Evolutionary conservation across 2,888 invertebrate species (phyloP).

Genomic region (Cremastobaeus sp.): DNA sequence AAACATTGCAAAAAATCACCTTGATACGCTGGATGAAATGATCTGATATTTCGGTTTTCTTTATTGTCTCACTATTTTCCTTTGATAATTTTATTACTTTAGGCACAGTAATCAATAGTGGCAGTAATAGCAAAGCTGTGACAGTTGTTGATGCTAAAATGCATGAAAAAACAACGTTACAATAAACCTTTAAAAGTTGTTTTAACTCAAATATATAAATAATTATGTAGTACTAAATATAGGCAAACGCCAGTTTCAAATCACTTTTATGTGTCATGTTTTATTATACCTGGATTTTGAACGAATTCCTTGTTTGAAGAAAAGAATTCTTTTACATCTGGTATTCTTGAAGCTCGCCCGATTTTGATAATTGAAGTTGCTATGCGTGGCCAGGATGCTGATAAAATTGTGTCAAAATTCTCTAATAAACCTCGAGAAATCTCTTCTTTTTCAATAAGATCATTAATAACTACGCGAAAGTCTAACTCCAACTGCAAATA

Average conservation of each 20-base stretch:
- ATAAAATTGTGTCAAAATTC: background rate
- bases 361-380: constrained; percentile 1
- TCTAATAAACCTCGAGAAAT: background rate
- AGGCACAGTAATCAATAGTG: constrained; percentile 12
- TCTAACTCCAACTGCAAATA: constrained; percentile 17
- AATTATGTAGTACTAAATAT: too few relatives aligned
- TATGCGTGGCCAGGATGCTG: background rate
- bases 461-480: constrained; percentile 1
- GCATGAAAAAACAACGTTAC: too few relatives aligned
- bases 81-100: constrained; percentile 14
- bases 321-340: constrained; percentile 5
- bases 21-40: constrained; percentile 13
- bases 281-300: constrained; percentile 11
- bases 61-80: constrained; percentile 4
- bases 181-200: too few relatives aligned
- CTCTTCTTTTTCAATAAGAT: background rate
- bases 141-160: constrained; percentile 13
- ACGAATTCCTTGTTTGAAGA: background rate
- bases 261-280: too few relatives aligned
- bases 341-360: background rate
- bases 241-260: too few relatives aligned
- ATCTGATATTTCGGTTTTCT: constrained; percentile 20
- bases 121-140: constrained; percentile 14
- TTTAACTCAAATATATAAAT: too few relatives aligned
- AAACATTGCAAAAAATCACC: too few relatives aligned